Percentiles rank a stretch among this genome's conserved stretches.
These are phyloP conservation scores for Aphidius ervi DNA, from an alignment of 1,140 invertebrate genomes.

Conservation along the genomic window DNA sequence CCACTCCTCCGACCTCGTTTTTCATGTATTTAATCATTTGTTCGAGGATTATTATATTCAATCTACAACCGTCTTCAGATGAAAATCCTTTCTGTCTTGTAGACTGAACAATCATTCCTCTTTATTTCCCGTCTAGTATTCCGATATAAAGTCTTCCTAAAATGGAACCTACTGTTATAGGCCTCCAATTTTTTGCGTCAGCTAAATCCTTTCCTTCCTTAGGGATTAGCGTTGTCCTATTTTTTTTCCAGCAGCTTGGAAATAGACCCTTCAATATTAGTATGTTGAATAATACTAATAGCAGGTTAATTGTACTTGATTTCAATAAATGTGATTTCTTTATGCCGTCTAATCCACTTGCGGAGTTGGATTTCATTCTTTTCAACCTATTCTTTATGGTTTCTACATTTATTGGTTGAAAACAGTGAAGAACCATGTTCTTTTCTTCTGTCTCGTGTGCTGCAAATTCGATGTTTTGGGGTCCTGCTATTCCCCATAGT, in stretches of 20 bases:
- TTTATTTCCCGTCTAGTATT: slow-evolving; percentile 12
- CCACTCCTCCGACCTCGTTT: not conserved
- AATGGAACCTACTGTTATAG: slow-evolving; percentile 29
- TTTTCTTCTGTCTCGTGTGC: not conserved
- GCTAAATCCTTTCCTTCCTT: slow-evolving; percentile 23
- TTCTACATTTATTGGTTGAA: not conserved
- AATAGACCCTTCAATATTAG: not conserved
- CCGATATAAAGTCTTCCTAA: slow-evolving; percentile 19
- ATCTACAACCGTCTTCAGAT: slow-evolving; percentile 21
- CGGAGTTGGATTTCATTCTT: not conserved
- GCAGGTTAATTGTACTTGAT: not conserved
- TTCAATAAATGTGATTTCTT: not conserved
- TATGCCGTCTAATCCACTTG: slow-evolving; percentile 1
- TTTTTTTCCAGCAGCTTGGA: slow-evolving; percentile 21
- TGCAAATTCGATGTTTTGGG: not conserved
- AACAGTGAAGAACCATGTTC: too few relatives aligned
- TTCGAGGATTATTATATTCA: slow-evolving; percentile 21
- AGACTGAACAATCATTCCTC: not conserved
- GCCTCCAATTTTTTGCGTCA: slow-evolving; percentile 26
- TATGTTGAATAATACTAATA: slow-evolving; percentile 21
- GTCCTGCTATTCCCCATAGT: slow-evolving; percentile 8
- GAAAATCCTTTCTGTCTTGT: slow-evolving; percentile 30
- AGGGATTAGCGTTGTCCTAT: slow-evolving; percentile 29
- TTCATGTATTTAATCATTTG: not conserved
- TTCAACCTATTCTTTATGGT: not conserved